Base-by-base conservation (phyloP, 2,888 invertebrate genomes). In the Tetragonisca angustula region DNA sequence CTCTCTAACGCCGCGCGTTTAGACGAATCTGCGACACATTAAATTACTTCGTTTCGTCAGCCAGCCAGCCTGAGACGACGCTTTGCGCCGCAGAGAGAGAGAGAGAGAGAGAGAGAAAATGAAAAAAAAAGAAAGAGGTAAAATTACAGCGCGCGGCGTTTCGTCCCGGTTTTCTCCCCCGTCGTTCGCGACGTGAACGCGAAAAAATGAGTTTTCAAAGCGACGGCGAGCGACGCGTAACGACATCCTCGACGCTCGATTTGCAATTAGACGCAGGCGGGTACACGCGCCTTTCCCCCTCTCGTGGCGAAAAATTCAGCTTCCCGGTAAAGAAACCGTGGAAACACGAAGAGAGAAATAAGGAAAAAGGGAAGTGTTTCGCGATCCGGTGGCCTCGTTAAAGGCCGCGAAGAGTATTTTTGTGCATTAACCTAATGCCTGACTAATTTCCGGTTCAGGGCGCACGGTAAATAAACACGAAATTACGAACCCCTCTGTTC, bases 241-340 rank as follows among this genome's bases (percentile, higher is more conserved):
- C 77, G 73, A 83, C 76, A 81, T 81, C 68, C 77, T 74, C 70
- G 74, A 70, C 73, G 82, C 65, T 82, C 83, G 83, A 84, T 84
- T 84, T 84, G 65, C 84, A 80, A 80, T 83, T 80, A 83, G 68
- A 61, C 50, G 27, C 67, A 27, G 54, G 62, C 43, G 62, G 61
- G 19, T 24, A 27, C 24, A 43, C 65, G 56, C 64, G 36, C 9
- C 43, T 9, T 43, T 83, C 76, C 76, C 69, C 69, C 72, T 70
- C 69, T 73, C 50, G n/a, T 11, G 43, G 24, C 50, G 36, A 64
- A 61, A 61, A 75, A 49, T 32, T 11, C 36, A 43, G 43, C 43
- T 11, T 67, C 43, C 32, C 32, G n/a, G 5, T 50, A 27, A 11
- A 43, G 36, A 36, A 9, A 36, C 1, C 9, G 43, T 2, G 43